Evolutionary conservation across 2,888 invertebrate species (phyloP), one percentile per base, ranked within the genome.

Genomic region (Lasioglossum figueresi): DNA sequence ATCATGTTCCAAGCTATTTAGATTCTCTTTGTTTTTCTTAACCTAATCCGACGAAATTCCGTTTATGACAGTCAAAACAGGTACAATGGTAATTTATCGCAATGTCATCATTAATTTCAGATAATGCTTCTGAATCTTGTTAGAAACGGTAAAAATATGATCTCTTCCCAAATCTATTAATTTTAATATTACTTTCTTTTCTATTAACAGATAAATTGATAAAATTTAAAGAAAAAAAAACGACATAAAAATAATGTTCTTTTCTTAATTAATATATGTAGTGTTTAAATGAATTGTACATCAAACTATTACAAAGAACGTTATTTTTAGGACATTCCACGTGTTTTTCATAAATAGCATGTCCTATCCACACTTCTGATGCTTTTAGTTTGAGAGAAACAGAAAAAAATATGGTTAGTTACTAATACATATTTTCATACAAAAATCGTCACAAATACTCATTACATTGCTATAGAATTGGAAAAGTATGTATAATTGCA

Each of bases 401-500:
- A 82, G 80, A 88, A 84, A 68, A 87, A 87, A 89, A 83, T 79
- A 91, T 91, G 91, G 91, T 91, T 91, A 91, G 91, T 91, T 78
- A 85, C 71, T 73, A 59, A 80, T 75, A 76, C 31, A 66, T 72
- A 76, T 81, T 79, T 70, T 48, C 56, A 37, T 52, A 16, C 40
- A 79, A 75, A 85, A 59, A 31, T 79, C 78, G 40, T 83, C 40
- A 63, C 68, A 68, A 43, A 45, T 66, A 34, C 56, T 66, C 31
- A 27, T 43, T 83, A 78, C 56, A 34, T 48, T 40, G 8, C 27
- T 72, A 23, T 78, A 78, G 56, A 77, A 66, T 27, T 37, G 68
- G 14, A 66, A 86, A 80, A 80, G 77, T 83, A 83, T 80, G 76
- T 86, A 79, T 75, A 52, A 76, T 48, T 80, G 52, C 12, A 59